Evolutionary conservation across 2,797 vertebrate genomes (phyloP).

Genomic region (Propithecus perrieri): DNA sequence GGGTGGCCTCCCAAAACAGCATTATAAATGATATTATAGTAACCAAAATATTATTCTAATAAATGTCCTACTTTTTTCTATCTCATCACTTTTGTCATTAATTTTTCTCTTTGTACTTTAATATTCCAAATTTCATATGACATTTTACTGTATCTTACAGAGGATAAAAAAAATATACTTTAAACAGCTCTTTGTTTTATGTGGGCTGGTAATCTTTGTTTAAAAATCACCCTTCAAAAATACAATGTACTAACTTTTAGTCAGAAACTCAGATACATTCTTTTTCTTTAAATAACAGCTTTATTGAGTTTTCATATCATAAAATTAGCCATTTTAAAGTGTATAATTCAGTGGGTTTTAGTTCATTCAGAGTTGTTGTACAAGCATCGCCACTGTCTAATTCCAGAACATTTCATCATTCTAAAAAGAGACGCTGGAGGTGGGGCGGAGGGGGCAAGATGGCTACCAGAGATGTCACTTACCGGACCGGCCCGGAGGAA

Average conservation of each 20-base stretch:
- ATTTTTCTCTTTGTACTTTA: not conserved
- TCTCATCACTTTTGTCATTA: not conserved
- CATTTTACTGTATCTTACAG: not conserved
- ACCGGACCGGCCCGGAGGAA: not conserved
- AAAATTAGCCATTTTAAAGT: not conserved
- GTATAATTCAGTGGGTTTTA: not conserved
- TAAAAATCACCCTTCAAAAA: not conserved
- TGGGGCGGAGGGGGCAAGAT: not conserved
- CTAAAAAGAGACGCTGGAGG: not conserved
- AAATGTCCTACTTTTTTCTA: not conserved
- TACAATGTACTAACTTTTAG: not conserved
- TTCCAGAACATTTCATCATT: not conserved
- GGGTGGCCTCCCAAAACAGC: not conserved
- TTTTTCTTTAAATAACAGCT: not conserved
- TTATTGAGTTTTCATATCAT: not conserved
- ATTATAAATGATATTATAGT: not conserved
- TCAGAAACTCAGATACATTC: not conserved
- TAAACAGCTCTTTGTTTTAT: not conserved
- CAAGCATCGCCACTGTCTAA: not conserved
- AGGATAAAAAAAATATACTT: not conserved
- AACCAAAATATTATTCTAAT: constrained; percentile 32
- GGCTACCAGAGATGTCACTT: not conserved
- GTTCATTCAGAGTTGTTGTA: not conserved
- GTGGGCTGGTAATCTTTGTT: not conserved
- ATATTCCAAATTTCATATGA: not conserved